Percentiles rank a stretch among this genome's conserved stretches.
Conservation (phyloP, 2,888 invertebrate genomes). For the Synanthedon myopaeformis region DNA sequence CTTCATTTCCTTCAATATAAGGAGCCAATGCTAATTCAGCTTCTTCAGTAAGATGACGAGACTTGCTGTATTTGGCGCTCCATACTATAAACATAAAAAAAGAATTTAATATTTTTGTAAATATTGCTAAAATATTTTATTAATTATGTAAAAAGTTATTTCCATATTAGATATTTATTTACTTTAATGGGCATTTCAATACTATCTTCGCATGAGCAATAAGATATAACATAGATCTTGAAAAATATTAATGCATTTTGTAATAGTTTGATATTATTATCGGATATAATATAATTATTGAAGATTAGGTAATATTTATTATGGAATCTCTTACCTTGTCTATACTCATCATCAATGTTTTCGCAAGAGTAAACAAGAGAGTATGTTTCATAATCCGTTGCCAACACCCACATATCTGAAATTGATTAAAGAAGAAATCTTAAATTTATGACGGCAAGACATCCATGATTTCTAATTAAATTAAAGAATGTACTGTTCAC, state of each 20-base stretch:
- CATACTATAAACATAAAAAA: slow-evolving; percentile 31
- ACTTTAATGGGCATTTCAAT: too few relatives aligned
- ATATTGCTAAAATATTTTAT: not conserved
- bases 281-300: too few relatives aligned
- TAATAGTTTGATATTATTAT: too few relatives aligned
- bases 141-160: too few relatives aligned
- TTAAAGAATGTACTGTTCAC: too few relatives aligned
- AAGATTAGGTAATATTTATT: too few relatives aligned
- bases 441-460: not conserved
- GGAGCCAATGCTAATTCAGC: slow-evolving; percentile 24
- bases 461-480: too few relatives aligned
- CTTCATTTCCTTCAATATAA: slow-evolving; percentile 21
- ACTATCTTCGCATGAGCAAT: too few relatives aligned
- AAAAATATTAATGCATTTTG: too few relatives aligned
- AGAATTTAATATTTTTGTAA: not conserved
- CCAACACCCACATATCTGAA: slow-evolving; percentile 45
- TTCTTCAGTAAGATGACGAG: slow-evolving; percentile 18
- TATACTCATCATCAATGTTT: slow-evolving; percentile 29
- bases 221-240: too few relatives aligned
- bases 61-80: slow-evolving; percentile 51
- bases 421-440: slow-evolving; percentile 4
- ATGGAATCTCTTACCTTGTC: slow-evolving; percentile 25
- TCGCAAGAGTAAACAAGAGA: slow-evolving; percentile 49
- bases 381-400: slow-evolving; percentile 45
- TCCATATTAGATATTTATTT: too few relatives aligned